These are phyloP conservation scores for Drosophila persimilis DNA, from an alignment of 1,140 invertebrate species.

Conservation along the genomic window DNA sequence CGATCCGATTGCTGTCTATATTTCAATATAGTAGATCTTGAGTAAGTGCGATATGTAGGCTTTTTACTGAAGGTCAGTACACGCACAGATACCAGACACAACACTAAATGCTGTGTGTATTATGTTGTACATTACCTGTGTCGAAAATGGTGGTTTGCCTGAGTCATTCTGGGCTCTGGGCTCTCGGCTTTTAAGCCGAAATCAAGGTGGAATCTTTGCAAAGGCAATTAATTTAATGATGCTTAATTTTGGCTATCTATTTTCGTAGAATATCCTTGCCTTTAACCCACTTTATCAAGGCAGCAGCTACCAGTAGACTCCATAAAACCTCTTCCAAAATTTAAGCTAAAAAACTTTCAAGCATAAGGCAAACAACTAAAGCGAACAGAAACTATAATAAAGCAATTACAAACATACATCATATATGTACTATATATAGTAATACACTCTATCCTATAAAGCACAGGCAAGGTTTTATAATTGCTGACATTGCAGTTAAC, in stretches of 20 bases:
- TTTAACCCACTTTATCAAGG: constrained; percentile 8
- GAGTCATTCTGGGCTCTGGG: constrained; percentile 52
- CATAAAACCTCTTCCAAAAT: constrained; percentile 1
- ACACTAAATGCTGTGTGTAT: neutral
- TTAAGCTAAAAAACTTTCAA: constrained; percentile 28
- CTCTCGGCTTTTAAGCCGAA: constrained; percentile 29
- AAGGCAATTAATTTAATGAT: constrained; percentile 1
- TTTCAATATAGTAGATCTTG: constrained; percentile 6
- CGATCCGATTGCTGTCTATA: neutral
- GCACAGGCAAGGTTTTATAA: constrained; percentile 48
- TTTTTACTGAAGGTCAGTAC: constrained; percentile 29
- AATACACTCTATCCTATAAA: constrained; percentile 3
- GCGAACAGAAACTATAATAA: constrained; percentile 42
- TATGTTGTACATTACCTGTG: constrained; percentile 18
- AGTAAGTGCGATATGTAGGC: constrained; percentile 10
- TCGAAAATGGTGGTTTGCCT: constrained; percentile 60
- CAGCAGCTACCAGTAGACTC: too few species aligned
- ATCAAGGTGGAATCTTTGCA: constrained; percentile 55
- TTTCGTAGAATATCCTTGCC: constrained; percentile 27
- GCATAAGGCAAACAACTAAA: constrained; percentile 45
- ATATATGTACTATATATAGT: constrained; percentile 10
- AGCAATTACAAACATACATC: constrained; percentile 41
- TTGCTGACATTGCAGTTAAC: constrained; percentile 56
- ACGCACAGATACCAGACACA: constrained; percentile 6
- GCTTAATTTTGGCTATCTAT: neutral